Conservation (phyloP, 1,140 invertebrate species). For the Lasioglossum albipes region DNA sequence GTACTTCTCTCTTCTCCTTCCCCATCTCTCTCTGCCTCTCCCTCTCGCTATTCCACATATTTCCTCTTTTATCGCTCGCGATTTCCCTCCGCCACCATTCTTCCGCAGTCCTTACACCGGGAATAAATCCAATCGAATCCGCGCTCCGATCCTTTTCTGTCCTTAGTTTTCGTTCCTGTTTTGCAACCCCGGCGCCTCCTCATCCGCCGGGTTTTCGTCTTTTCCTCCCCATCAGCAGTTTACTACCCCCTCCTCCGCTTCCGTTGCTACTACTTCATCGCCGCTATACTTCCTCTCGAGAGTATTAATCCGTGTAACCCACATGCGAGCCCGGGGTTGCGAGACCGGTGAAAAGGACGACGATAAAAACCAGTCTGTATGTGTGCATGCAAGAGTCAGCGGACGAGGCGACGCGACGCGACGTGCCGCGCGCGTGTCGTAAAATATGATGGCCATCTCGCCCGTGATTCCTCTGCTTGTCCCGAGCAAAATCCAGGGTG, state of each 20-base stretch:
- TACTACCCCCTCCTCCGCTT: too few species aligned
- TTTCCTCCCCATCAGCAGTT: too few species aligned
- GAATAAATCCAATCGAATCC: conserved; percentile 43
- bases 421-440: conserved; percentile 15
- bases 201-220: background rate
- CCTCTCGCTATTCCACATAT: background rate
- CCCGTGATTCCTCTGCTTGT: conserved; percentile 3
- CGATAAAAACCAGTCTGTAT: conserved; percentile 18
- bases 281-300: conserved; percentile 16
- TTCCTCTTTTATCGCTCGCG: conserved; percentile 25
- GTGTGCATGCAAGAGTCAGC: conserved; percentile 25
- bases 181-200: background rate
- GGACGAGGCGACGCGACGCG: background rate
- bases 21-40: background rate
- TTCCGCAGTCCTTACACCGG: conserved; percentile 5
- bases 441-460: conserved; percentile 23
- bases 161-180: conserved; percentile 6
- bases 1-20: background rate
- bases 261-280: background rate
- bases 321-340: conserved; percentile 12
- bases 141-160: background rate
- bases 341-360: conserved; percentile 29
- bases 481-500: conserved; percentile 1
- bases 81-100: conserved; percentile 10
- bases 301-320: conserved; percentile 45